Evolutionary conservation across 2,888 invertebrate genomes (phyloP).

Genomic region (Cerceris ruficornis): DNA sequence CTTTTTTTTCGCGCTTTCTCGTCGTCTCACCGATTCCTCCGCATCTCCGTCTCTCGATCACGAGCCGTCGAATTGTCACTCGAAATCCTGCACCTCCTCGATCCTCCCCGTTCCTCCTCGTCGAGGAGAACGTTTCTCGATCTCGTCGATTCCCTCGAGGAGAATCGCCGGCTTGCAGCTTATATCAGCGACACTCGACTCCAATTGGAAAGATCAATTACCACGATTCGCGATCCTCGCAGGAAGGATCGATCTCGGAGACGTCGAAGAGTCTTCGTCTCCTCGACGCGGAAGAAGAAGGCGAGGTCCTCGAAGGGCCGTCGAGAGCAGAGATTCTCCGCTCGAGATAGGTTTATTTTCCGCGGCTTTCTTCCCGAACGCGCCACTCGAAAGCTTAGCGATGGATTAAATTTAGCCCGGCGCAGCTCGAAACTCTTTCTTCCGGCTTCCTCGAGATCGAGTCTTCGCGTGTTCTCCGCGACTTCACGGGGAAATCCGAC

Average conservation of each 20-base stretch:
- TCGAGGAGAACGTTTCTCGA: not conserved
- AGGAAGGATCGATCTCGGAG: too few relatives aligned
- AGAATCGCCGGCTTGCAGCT: not conserved
- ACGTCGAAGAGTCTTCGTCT: too few relatives aligned
- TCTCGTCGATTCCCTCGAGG: not conserved
- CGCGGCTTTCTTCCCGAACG: not conserved
- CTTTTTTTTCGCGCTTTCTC: slow-evolving; percentile 2
- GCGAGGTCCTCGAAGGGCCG: too few relatives aligned
- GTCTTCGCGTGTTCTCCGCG: not conserved
- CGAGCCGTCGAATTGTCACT: not conserved
- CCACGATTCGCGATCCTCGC: too few relatives aligned
- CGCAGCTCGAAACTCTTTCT: not conserved
- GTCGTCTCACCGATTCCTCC: slow-evolving; percentile 41
- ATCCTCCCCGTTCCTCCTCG: not conserved
- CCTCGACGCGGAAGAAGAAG: too few relatives aligned
- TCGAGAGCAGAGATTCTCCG: too few relatives aligned
- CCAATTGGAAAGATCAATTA: too few relatives aligned
- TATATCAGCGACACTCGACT: not conserved
- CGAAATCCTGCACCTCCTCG: not conserved
- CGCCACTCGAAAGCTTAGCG: not conserved
- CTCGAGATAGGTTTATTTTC: not conserved
- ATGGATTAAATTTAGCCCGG: not conserved
- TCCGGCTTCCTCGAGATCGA: not conserved
- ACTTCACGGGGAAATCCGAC: not conserved
- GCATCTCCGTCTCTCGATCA: slow-evolving; percentile 21